These are phyloP conservation scores for Takifugu flavidus DNA, from an alignment of 2,113 vertebrate genomes.

Conservation along the genomic window DNA sequence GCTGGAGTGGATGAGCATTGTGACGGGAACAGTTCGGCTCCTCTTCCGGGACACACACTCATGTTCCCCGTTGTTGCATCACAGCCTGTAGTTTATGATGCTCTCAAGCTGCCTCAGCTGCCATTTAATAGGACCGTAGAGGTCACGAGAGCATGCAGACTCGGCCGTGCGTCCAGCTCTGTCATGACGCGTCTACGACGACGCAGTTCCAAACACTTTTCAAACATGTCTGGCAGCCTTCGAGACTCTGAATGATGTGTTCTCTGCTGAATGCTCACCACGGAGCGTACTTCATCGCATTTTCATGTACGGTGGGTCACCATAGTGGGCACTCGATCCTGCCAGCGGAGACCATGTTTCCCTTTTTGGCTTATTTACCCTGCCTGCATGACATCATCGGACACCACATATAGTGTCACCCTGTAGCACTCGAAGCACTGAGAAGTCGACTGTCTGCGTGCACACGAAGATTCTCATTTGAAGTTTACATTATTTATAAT, in stretches of 20 bases:
- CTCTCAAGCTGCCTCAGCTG: too few species aligned
- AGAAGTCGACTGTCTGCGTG: not conserved
- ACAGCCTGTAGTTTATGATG: too few species aligned
- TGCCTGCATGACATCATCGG: not conserved
- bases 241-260: not conserved
- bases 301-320: not conserved
- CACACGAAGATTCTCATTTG: slow-evolving; percentile 3
- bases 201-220: not conserved
- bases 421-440: not conserved
- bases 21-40: too few species aligned
- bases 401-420: not conserved
- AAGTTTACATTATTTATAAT: not conserved
- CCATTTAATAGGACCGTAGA: too few species aligned
- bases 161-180: too few species aligned
- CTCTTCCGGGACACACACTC: too few species aligned
- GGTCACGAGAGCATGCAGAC: too few species aligned
- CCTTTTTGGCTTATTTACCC: not conserved
- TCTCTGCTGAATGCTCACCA: not conserved
- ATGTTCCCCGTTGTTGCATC: too few species aligned
- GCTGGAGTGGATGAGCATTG: too few species aligned
- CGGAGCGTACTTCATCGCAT: not conserved
- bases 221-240: not conserved
- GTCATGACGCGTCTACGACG: not conserved
- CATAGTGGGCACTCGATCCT: not conserved
- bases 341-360: not conserved